Base-by-base conservation (phyloP, 2,797 vertebrate genomes). In the Premnoplex brunnescens region DNA sequence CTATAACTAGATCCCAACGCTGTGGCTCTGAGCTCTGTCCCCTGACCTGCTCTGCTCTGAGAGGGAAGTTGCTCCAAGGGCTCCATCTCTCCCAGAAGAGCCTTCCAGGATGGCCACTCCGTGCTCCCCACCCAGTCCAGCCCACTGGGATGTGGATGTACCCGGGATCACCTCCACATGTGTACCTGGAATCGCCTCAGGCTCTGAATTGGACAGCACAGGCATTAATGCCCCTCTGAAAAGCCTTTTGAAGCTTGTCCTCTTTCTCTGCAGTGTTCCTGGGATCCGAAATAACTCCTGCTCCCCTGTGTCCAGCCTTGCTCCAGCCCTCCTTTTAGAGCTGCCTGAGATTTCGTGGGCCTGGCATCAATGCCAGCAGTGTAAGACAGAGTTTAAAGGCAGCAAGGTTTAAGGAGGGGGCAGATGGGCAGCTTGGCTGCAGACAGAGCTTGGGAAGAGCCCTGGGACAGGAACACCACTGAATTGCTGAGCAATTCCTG, bases 321-420 rank as follows among this genome's bases (percentile, higher is more conserved):
- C 16, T 19, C 51, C 81, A 36, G 73, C 84, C 66, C 66, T 75
- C 28, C 58, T n/a, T 28, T 18, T 0, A 2, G 48, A 0, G 28
- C 76, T 26, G 68, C 24, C 4, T 41, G 6, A 2, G 62, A 2
- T 23, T 48, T 1, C 9, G 3, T 17, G 68, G 37, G 22, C 12
- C 20, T 1, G 1, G n/a, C 14, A 0, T 5, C 44, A 21, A 22
- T 22, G 44, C 44, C 44, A 44, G 44, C 44, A 44, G 44, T 21
- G 20, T 3, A 2, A 5, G 14, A 2, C 7, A 1, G 6, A 34
- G 34, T 3, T 23, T 0, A 1, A 39, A 2, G 59, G 41, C 18
- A 20, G 51, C 0, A 0, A 18, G 28, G 4, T 23, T 24, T 3
- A 1, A 26, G 48, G 74, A 1, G 3, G 41, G 6, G 48, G 23